Evolutionary conservation across 2,888 invertebrate species (phyloP), one percentile per base, ranked within the genome.

Genomic region (Cryptus armator): DNA sequence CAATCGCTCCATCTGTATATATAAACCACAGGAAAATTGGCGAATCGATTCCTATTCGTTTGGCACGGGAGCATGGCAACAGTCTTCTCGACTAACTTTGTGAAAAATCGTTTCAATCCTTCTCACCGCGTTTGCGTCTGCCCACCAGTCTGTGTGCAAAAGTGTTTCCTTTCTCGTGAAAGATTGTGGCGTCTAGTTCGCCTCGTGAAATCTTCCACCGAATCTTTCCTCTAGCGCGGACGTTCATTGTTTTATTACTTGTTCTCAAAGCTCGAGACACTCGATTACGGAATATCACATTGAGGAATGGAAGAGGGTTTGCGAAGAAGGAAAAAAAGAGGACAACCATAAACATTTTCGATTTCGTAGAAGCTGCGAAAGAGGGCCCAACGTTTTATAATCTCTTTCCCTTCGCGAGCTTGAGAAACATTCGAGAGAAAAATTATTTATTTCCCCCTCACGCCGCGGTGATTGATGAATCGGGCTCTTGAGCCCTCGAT

Each of bases 31-130:
- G 71, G 68, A 84, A 84, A 84, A 78, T 83, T 86, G 78, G 84
- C 85, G 88, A 89, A 90, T 91, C 91, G 89, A 91, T 91, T 90
- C 90, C 90, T 90, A 91, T 91, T 90, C 90, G 87, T 91, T 91
- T 90, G 87, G 87, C 84, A 82, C 87, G 86, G 86, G 84, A 48
- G 12, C 86, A 86, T 86, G 87, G 82, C 87, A 89, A 88, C 86
- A 68, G 66, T 84, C 83, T 70, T 53, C 79, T 76, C 64, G 79
- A 84, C 81, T 87, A 87, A 88, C 83, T 86, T 79, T 86, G 89
- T 89, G 89, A 91, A 90, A 91, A 91, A 91, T 92, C 88, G 90
- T 89, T 88, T 79, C 78, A 81, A 86, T 82, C 83, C 82, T 79
- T 84, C 85, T 86, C 43, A 29, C 6, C 51, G 67, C 53, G 29